Evolutionary conservation across 2,888 invertebrate genomes (phyloP).

Genomic region (Eustalomyia histrio): DNA sequence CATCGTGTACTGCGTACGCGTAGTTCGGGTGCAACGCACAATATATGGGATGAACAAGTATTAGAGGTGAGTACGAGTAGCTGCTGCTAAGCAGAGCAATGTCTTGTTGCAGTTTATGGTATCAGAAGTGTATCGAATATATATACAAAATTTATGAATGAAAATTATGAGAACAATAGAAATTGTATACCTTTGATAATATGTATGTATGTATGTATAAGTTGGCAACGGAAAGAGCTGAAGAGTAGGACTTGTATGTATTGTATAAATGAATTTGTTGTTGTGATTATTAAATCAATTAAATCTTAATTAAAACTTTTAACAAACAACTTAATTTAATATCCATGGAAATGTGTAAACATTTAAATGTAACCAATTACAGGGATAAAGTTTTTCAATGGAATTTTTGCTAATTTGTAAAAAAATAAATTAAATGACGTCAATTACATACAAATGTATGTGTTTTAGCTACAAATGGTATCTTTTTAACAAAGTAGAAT

Average conservation of each 20-base stretch:
- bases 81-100: not conserved
- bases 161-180: conserved; percentile 9
- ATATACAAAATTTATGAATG: conserved; percentile 14
- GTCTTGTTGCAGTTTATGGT: not conserved
- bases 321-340: not conserved
- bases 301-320: not conserved
- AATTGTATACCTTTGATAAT: not conserved
- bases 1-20: conserved; percentile 77
- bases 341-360: not conserved
- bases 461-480: no score
- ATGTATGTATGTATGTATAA: not conserved
- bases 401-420: not conserved
- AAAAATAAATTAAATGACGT: not conserved
- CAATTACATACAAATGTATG: not conserved
- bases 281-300: conserved; percentile 25
- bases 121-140: not conserved
- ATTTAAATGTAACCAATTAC: not conserved
- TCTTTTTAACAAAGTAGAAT: no score
- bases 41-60: conserved; percentile 79
- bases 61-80: conserved; percentile 75
- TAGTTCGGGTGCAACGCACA: conserved; percentile 78
- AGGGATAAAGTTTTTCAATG: not conserved
- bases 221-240: not conserved
- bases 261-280: not conserved
- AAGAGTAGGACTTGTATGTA: not conserved